A percentile compares a stretch with the other conserved stretches of the same genome.
phyloP scores from a whole-genome alignment of 2,888 invertebrate species.

The Cryptocephalus moraei region DNA sequence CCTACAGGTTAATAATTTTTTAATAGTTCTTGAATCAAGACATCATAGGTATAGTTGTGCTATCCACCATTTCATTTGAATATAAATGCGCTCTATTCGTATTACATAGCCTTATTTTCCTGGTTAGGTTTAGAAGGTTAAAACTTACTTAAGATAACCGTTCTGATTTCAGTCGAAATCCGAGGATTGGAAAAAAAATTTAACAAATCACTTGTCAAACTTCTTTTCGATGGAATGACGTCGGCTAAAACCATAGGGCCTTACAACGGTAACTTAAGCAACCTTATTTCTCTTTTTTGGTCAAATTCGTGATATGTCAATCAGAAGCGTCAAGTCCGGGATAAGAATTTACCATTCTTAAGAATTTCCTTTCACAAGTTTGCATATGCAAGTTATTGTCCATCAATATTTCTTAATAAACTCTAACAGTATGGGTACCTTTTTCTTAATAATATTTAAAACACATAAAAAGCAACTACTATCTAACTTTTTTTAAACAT shows the following conservation, averaged over 20 bases:
- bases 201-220: background rate
- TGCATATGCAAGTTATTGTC: conserved; percentile 6
- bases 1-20: too few species aligned
- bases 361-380: conserved; percentile 22
- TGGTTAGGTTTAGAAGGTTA: conserved; percentile 8
- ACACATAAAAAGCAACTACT: conserved; percentile 23
- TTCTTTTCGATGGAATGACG: conserved; percentile 9
- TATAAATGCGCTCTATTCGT: too few species aligned
- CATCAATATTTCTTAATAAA: conserved; percentile 14
- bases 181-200: background rate
- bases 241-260: conserved; percentile 28
- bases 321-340: background rate
- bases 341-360: conserved; percentile 10
- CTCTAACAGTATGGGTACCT: conserved; percentile 35
- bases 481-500: conserved; percentile 14
- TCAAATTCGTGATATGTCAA: conserved; percentile 17
- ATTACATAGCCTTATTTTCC: too few species aligned
- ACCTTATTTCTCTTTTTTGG: conserved; percentile 5
- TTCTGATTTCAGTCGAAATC: conserved; percentile 12
- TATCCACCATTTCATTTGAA: too few species aligned
- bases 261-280: conserved; percentile 25
- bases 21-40: too few species aligned
- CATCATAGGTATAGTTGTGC: too few species aligned
- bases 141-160: conserved; percentile 12
- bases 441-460: conserved; percentile 8